Base-by-base conservation (phyloP, 2,797 vertebrate species). In the Scomberomorus guttatus region DNA sequence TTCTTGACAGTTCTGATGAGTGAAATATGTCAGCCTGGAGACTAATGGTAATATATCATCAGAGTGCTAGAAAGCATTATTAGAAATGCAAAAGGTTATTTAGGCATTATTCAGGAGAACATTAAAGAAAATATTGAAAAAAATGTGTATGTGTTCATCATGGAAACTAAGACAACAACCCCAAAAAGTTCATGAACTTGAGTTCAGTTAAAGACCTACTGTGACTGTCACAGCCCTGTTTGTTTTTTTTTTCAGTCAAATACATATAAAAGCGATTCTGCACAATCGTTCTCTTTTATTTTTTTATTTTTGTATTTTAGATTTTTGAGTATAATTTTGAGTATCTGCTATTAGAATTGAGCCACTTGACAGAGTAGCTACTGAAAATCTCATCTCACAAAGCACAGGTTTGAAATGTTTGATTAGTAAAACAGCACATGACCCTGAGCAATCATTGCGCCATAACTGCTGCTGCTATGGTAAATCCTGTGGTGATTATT, bases 391-490 rank as follows among this genome's bases (percentile, higher is more conserved):
- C 27, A 9, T 52, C 17, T 70, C 27, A 32, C 60, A 29, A 24
- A 39, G 56, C 12, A 8, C 15, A 27, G 7, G 25, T 64, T 52
- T 42, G 8, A 46, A 29, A 32, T 29, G 60, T 73, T 67, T 67
- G n/a, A 72, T 67, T 18, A 58, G 24, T 55, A 12, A 0, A 0
- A 58, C 54, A 20, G 55, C 44, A 20, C 3, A 0, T 70, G 58
- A 67, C 63, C 20, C 11, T 72, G 25, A 64, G 50, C 17, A 48
- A 61, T 27, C 50, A 61, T 61, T 76, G 52, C 48, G 48, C 25
- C 22, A 58, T 22, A 25, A 42, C 14, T 46, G 34, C 7, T 65
- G 22, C 7, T 52, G 51, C 58, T 61, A 6, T 34, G 8, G 6
- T 17, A 32, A 68, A 62, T 59, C 54, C 54, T 25, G 2, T 1